These are phyloP conservation scores for Invenusta paracnida DNA, from an alignment of 2,888 invertebrate genomes.

Conservation along the genomic window DNA sequence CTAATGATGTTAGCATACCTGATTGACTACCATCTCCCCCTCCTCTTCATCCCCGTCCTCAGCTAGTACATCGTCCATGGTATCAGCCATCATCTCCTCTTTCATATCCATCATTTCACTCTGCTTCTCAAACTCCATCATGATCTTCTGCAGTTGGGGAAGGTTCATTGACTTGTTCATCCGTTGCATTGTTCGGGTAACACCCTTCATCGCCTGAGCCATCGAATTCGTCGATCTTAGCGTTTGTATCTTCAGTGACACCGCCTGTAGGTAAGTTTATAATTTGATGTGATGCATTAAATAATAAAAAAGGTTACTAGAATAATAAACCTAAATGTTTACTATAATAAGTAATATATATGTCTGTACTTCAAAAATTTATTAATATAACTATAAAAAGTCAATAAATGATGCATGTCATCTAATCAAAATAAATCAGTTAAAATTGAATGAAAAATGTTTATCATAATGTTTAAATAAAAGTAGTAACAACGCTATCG, in stretches of 20 bases:
- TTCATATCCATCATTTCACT: conserved; percentile 99
- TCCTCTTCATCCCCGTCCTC: conserved; percentile 96
- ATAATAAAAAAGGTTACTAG: neutral
- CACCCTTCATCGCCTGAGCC: conserved; percentile 98
- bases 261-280: conserved; percentile 48
- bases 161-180: conserved; percentile 92
- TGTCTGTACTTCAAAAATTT: too few species aligned
- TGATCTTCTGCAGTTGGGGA: conserved; percentile 95
- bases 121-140: conserved; percentile 92
- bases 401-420: too few species aligned
- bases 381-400: too few species aligned
- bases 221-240: conserved; percentile 95
- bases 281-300: neutral
- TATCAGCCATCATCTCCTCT: conserved; percentile 99
- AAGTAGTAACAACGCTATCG: too few species aligned
- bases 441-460: too few species aligned
- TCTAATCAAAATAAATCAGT: too few species aligned
- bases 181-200: conserved; percentile 91
- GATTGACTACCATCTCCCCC: conserved; percentile 48
- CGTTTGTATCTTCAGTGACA: conserved; percentile 89
- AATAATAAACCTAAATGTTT: too few species aligned
- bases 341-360: too few species aligned
- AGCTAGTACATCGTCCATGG: conserved; percentile 98
- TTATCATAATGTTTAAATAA: too few species aligned
- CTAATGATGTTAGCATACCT: neutral